Evolutionary conservation across 2,888 invertebrate genomes (phyloP).

Genomic region (Dicyrtomina minuta): DNA sequence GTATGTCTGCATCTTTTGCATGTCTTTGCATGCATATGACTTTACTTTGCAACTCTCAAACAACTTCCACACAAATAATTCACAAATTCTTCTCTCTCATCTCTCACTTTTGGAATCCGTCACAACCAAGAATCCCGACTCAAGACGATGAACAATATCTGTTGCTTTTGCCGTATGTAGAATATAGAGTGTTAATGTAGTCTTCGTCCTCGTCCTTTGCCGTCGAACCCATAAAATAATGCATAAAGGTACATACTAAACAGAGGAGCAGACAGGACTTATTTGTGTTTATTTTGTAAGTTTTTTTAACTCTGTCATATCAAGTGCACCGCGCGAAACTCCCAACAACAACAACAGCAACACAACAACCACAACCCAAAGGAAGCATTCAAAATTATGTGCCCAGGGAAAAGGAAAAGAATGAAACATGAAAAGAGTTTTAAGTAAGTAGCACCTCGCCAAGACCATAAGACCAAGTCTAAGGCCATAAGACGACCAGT

Average conservation of each 20-base stretch:
- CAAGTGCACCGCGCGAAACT: too few species aligned
- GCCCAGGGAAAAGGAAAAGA: neutral
- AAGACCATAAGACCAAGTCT: neutral
- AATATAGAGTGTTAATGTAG: too few species aligned
- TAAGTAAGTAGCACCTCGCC: constrained; percentile 13
- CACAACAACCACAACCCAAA: too few species aligned
- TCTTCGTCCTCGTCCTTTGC: too few species aligned
- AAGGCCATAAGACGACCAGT: too few species aligned
- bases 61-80: constrained; percentile 11
- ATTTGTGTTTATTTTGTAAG: too few species aligned
- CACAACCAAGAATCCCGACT: constrained; percentile 7
- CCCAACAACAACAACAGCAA: too few species aligned
- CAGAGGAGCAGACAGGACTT: neutral
- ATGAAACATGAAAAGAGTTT: constrained; percentile 8
- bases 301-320: too few species aligned
- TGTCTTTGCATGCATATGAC: neutral
- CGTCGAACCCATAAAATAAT: too few species aligned
- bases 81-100: constrained; percentile 29
- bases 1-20: constrained; percentile 13
- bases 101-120: constrained; percentile 30
- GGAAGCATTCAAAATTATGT: too few species aligned
- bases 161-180: too few species aligned
- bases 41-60: constrained; percentile 17
- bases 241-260: neutral
- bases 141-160: too few species aligned